Evolutionary conservation across 2,113 vertebrate species (phyloP), one percentile per base, ranked within the genome.

Genomic region (Forbesichthys agassizii): DNA sequence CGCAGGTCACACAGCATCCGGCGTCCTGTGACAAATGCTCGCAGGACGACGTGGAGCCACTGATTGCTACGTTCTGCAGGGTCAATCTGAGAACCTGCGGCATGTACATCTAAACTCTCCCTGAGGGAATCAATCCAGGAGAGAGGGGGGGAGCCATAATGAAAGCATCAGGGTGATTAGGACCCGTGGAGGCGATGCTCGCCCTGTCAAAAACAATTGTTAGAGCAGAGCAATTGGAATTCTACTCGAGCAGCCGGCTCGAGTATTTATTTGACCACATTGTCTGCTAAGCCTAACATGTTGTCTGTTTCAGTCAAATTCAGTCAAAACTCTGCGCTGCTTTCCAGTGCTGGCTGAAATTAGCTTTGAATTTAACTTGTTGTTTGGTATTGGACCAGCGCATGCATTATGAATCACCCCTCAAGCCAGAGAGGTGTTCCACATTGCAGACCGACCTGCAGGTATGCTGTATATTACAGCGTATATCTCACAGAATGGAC

Each of bases 161-260:
- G 69, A 85, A 88, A 84, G 83, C 73, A 84, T 83, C 85, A 74
- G 69, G n/a, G 18, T 10, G 52, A 88, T 86, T 83, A 71, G 51
- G 61, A 64, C 61, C 62, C 71, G 66, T 66, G 64, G 57, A 59
- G 33, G 60, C 3, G 13, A 53, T 13, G 57, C 66, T 77, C 47
- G 9, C 69, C 80, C 66, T 48, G 75, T 79, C 77, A 80, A 67
- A 82, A 82, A 81, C 84, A 78, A 76, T 73, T 64, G 71, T 71
- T 64, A 6, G 47, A 75, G 55, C 18, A 2, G 51, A 61, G 64
- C 58, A 75, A 66, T 82, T 73, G 49, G 60, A 62, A 81, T 70
- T 80, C 69, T 64, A 79, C 71, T 69, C 68, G 75, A 70, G 70
- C 60, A 65, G 64, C 70, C 59, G 64, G 66, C 51, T 27, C 58